phyloP scores from a whole-genome alignment of 2,797 vertebrate genomes.

The Sciaenops ocellatus region DNA sequence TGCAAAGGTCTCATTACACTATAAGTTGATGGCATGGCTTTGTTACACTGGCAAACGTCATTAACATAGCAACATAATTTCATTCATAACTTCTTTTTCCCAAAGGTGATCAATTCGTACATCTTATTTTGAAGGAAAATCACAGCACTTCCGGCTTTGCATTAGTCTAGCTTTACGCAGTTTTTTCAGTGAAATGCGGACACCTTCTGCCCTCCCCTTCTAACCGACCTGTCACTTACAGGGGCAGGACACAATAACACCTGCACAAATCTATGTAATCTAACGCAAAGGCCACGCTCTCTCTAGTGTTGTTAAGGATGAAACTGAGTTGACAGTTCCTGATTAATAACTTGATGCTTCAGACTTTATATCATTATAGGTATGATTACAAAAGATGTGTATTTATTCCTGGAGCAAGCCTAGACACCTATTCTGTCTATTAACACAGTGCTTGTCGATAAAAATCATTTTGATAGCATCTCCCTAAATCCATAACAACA shows the following conservation, averaged over 20 bases:
- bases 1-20: not conserved
- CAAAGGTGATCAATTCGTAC: not conserved
- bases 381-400: too few relatives aligned
- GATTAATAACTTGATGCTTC: too few relatives aligned
- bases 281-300: not conserved
- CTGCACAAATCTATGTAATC: not conserved
- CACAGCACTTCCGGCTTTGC: not conserved
- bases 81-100: not conserved
- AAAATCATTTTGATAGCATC: too few relatives aligned
- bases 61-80: not conserved
- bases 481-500: too few relatives aligned
- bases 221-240: conserved; percentile 30
- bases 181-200: conserved; percentile 3
- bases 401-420: not conserved
- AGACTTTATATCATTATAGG: too few relatives aligned
- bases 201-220: conserved; percentile 1
- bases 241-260: conserved; percentile 12
- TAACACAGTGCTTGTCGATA: too few relatives aligned
- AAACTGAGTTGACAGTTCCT: too few relatives aligned
- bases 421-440: too few relatives aligned
- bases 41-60: not conserved
- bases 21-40: not conserved
- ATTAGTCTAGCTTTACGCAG: not conserved
- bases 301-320: too few relatives aligned
- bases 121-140: conserved; percentile 30